These are phyloP conservation scores for Eulemur rubriventer DNA, from an alignment of 2,797 vertebrate genomes.

Conservation along the genomic window DNA sequence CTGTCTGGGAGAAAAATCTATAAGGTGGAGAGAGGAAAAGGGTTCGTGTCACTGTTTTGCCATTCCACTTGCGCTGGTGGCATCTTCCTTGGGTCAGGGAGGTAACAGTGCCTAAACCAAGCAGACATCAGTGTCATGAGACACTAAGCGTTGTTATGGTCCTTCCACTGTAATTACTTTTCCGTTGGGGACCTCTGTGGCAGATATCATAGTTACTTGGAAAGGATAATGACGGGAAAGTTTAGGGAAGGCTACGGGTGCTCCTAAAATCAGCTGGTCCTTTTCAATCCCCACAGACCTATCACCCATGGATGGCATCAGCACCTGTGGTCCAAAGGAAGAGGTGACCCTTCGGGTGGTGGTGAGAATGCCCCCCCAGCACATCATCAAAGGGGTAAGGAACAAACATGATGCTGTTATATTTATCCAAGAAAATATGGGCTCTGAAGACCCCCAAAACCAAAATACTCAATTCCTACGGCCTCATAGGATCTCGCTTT, in stretches of 20 bases:
- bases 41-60: fast-evolving
- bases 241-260: background rate
- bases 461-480: background rate
- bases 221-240: background rate
- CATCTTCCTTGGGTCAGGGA: background rate
- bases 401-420: background rate
- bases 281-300: conserved; percentile 83
- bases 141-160: fast-evolving
- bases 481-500: background rate
- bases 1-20: background rate
- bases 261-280: background rate
- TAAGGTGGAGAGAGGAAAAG: background rate
- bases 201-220: background rate
- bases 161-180: background rate
- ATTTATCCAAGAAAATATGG: background rate
- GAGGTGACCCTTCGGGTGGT: conserved; percentile 89
- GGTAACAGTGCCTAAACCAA: too few relatives aligned
- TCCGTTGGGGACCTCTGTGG: background rate
- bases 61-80: background rate
- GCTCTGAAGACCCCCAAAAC: background rate
- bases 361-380: conserved; percentile 90
- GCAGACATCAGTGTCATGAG: background rate
- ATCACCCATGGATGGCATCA: conserved; percentile 89
- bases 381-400: conserved; percentile 95
- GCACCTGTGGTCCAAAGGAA: conserved; percentile 87